Conservation (phyloP, 2,113 vertebrate species). For the Bungarus multicinctus region DNA sequence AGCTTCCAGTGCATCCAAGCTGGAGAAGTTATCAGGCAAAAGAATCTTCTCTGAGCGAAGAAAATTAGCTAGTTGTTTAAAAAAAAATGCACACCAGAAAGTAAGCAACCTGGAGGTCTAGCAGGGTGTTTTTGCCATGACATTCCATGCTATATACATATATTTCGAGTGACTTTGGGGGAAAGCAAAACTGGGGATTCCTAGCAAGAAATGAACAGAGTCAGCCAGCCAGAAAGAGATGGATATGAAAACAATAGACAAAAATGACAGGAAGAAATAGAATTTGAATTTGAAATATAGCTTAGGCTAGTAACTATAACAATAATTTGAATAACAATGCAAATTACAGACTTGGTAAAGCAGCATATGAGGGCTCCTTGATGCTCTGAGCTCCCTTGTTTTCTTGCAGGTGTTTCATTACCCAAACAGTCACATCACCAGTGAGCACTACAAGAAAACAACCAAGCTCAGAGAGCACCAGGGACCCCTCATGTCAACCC, state of each 20-base stretch:
- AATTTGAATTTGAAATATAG: neutral
- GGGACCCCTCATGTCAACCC: neutral
- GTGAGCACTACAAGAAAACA: neutral
- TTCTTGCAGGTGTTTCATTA: neutral
- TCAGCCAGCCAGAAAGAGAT: neutral
- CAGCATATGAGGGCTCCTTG: neutral
- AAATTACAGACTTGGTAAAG: neutral
- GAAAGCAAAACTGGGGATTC: neutral
- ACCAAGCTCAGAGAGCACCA: neutral
- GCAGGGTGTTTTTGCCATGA: neutral
- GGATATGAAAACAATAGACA: neutral
- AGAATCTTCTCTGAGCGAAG: conserved; percentile 69
- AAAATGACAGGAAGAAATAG: neutral
- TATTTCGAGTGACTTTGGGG: neutral
- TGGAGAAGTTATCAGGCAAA: conserved; percentile 69
- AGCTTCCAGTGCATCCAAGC: conserved; percentile 61
- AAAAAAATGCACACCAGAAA: conserved; percentile 23
- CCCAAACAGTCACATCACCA: neutral
- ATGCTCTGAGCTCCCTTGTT: neutral
- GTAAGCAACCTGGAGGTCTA: neutral
- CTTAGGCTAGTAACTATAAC: neutral
- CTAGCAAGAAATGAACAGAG: neutral
- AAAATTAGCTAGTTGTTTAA: conserved; percentile 65
- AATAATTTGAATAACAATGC: neutral
- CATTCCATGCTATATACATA: neutral